Evolutionary conservation across 2,797 vertebrate genomes (phyloP), one percentile per base, ranked within the genome.

Genomic region (Nannoperca obscura): DNA sequence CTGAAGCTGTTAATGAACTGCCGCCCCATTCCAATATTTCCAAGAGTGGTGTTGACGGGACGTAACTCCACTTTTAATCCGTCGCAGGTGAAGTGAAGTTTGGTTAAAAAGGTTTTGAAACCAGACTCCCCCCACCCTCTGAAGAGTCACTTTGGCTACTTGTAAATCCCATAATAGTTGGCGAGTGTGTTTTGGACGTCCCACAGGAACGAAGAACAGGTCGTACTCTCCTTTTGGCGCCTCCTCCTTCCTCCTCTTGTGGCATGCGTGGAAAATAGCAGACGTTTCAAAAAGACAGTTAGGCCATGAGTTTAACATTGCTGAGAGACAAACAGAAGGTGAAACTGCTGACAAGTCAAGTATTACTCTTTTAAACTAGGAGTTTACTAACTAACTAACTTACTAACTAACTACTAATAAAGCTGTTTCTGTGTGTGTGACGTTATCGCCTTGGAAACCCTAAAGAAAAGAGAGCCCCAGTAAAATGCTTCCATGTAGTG

Each of bases 251-350:
- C 36, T 62, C 53, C 15, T 79, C 58, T 14, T 4, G 42, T 46
- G 38, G 38, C 66, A 5, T 57, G 42, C 22, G 5, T 42, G 44
- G 75, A 64, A 71, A 52, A 46, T 34, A 82, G 68, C 83, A 65
- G 83, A 72, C 2, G 71, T 82, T 78, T 32, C n/a, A 80, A 76
- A 36, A 82, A 81, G 83, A 88, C 82, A 81, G 82, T 70, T 68
- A 22, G 19, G 54, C 20, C 38, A 1, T 55, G 24, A 13, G 20
- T 20, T 0, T 14, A 27, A 59, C 1, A 22, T 14, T n/a, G n/a
- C 12, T 52, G 50, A 22, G 8, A 53, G 9, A 62, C 15, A 20
- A 10, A 2, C 30, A 4, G 30, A 30, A 12, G 7, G 27, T 7
- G 30, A 63, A 50, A 11, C 36, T 22, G 38, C 58, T 61, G 58